Base-by-base conservation (phyloP, 2,888 invertebrate species). In the Epinotia bilunana region DNA sequence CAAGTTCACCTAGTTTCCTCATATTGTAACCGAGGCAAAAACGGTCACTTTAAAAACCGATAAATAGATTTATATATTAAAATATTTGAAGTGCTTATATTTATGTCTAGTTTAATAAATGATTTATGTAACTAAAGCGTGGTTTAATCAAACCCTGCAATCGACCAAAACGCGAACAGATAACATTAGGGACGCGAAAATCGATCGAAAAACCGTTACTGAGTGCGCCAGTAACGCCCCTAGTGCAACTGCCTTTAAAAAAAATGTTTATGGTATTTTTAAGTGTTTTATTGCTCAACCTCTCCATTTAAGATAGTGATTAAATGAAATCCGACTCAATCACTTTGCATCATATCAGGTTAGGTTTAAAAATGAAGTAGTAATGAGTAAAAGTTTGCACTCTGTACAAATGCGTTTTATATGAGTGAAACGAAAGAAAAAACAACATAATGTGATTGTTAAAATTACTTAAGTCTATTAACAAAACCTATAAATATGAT, bases 141-240 rank as follows among this genome's bases (percentile, higher is more conserved):
- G 46, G 60, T 69, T 69, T n/a, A 69, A 69, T 69, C 69, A 60
- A 23, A 58, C 58, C 69, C 60, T 33, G 5, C 46, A 63, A 69
- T 63, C 62, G 20, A 58, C 28, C 49, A 43, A 61, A 55, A 49
- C 60, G 65, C 75, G 55, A 71, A 65, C 75, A 20, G 61, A 46
- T 67, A 71, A 71, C 61, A 62, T 49, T 67, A 46, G 75, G 72
- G 72, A 33, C 65, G 61, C 60, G 64, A 75, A 75, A 75, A 72
- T 75, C 71, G 75, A 75, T 75, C 61, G 72, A 75, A 75, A 75
- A 72, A 75, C 75, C 75, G 75, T 75, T 75, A 72, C 75, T 13
- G n/a, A 61, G 55, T 46, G 13, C 60, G 67, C 55, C 53, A 61
- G 71, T 75, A 75, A 16, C 61, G 65, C 57, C 75, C 72, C 67